Percentiles rank a stretch among this genome's conserved stretches.
phyloP scores from a whole-genome alignment of 2,113 vertebrate species.

The Corythaeola cristata region DNA sequence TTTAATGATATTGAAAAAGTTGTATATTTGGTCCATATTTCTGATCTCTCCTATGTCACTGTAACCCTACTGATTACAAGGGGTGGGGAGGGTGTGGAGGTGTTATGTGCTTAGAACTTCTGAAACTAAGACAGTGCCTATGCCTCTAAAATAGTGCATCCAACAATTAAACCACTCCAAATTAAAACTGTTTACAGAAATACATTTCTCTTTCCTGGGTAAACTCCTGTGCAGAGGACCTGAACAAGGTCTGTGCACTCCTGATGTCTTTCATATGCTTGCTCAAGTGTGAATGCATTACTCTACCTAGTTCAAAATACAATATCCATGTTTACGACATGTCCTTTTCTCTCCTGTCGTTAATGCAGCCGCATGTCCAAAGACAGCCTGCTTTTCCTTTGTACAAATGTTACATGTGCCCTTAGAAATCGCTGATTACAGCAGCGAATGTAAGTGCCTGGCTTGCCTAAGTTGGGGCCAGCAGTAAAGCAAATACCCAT shows the following conservation, averaged over 20 bases:
- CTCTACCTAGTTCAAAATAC: not conserved
- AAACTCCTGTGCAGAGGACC: not conserved
- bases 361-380: not conserved
- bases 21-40: not conserved
- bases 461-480: not conserved
- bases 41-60: not conserved
- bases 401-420: not conserved
- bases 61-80: not conserved
- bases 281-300: not conserved
- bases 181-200: not conserved
- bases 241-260: not conserved
- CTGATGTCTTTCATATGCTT: not conserved
- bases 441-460: fast-evolving
- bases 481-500: fast-evolving
- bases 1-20: not conserved
- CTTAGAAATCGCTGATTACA: not conserved
- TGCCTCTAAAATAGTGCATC: not conserved
- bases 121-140: not conserved
- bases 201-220: not conserved
- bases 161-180: not conserved
- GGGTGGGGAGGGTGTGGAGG: fast-evolving
- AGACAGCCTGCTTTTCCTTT: not conserved
- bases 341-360: not conserved
- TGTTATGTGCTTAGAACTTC: not conserved
- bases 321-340: fast-evolving